Base-by-base conservation (phyloP, 2,113 vertebrate species). In the Hemibagrus wyckioides region DNA sequence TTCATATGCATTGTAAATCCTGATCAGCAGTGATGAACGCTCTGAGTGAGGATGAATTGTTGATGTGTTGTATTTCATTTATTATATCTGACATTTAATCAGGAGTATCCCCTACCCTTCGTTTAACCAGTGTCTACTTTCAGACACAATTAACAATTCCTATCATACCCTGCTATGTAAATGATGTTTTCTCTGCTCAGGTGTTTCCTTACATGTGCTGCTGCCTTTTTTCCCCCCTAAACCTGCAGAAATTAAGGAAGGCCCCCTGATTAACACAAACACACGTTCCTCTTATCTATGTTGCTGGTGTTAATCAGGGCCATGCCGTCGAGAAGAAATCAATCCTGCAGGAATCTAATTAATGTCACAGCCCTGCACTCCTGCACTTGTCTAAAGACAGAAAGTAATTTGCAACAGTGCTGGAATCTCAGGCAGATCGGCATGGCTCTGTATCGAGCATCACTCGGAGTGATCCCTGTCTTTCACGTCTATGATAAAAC, bases 261-360 rank as follows among this genome's bases (percentile, higher is more conserved):
- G 83, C 59, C 75, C 59, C 88, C 91, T 92, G 91, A 93, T 93
- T 92, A 91, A 90, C 87, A 90, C 82, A 92, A 90, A 93, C 85
- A 89, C 88, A 89, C 28, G 77, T 84, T 92, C 88, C 85, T 80
- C 54, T 90, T 89, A 81, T 54, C 83, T 83, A 25, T 84, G 86
- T 82, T 80, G 80, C 82, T 84, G 80, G 67, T 87, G 85, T 87
- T 90, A 90, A 89, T 87, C 86, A 90, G 86, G 87, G 79, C 71
- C 76, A 63, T 88, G 89, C 69, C 67, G 80, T 89, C 83, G 73
- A 91, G 84, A 28, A 54, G 82, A 86, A 91, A 92, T 92, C 90
- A 90, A 82, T 93, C 89, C 91, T 81, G 86, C 85, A 91, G 91
- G 89, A 90, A 63, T 87, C 82, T 86, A 80, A 90, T 91, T 89